Percentiles rank a stretch among this genome's conserved stretches.
Evolutionary conservation across 2,113 vertebrate species (phyloP).

Genomic region (Myrmecobius fasciatus): DNA sequence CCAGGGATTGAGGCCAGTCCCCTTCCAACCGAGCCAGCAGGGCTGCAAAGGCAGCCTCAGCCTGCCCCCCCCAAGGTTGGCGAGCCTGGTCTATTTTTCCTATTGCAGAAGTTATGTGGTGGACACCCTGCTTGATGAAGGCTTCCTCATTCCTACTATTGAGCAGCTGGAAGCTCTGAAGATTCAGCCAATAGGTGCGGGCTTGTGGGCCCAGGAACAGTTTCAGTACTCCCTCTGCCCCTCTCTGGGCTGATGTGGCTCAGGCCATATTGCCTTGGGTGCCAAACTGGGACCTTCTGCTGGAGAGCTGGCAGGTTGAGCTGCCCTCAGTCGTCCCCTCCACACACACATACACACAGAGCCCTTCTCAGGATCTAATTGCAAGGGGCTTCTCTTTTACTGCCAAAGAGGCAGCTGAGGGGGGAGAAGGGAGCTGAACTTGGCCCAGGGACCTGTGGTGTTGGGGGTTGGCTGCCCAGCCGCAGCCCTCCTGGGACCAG

Average conservation of each 20-base stretch:
- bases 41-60: background rate
- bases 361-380: too few species aligned
- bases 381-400: too few species aligned
- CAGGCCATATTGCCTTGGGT: too few species aligned
- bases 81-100: conserved; percentile 49
- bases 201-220: background rate
- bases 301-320: too few species aligned
- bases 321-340: too few species aligned
- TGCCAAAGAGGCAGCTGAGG: too few species aligned
- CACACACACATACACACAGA: too few species aligned
- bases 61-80: background rate
- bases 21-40: too few species aligned
- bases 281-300: too few species aligned
- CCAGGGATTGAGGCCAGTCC: conserved; percentile 9
- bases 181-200: conserved; percentile 87
- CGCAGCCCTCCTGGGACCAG: too few species aligned
- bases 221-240: background rate
- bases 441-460: background rate
- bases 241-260: background rate
- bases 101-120: conserved; percentile 84
- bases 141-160: conserved; percentile 92
- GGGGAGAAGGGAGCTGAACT: too few species aligned
- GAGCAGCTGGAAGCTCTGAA: conserved; percentile 91
- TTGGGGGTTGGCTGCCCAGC: background rate
- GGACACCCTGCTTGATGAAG: conserved; percentile 90